Conservation (phyloP, 2,888 invertebrate genomes). For the Alentia gelatinosa region DNA sequence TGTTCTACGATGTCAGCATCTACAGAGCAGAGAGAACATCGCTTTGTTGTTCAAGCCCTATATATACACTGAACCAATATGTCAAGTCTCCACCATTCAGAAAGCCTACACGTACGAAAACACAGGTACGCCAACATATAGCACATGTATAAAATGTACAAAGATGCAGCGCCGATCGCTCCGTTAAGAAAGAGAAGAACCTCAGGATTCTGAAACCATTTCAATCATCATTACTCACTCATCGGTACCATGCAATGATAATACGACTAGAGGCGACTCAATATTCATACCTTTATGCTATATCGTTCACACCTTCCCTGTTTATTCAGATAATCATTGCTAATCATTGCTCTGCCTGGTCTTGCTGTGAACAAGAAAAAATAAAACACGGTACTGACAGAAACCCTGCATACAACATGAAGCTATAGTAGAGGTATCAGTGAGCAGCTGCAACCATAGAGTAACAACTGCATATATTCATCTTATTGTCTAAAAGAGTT, state of each 20-base stretch:
- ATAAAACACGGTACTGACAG: not conserved
- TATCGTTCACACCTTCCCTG: slow-evolving; percentile 2
- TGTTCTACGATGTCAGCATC: not conserved
- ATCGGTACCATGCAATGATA: slow-evolving; percentile 38
- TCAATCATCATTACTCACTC: slow-evolving; percentile 42
- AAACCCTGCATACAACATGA: slow-evolving; percentile 13
- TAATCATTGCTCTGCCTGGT: not conserved
- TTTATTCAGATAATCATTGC: not conserved
- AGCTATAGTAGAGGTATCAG: slow-evolving; percentile 9
- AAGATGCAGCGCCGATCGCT: slow-evolving; percentile 35
- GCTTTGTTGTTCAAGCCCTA: not conserved
- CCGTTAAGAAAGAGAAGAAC: slow-evolving; percentile 31
- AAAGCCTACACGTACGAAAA: slow-evolving; percentile 43
- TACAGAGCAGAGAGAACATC: not conserved
- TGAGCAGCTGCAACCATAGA: not conserved
- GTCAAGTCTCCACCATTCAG: slow-evolving; percentile 32
- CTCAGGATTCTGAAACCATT: slow-evolving; percentile 37
- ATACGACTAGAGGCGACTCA: slow-evolving; percentile 51
- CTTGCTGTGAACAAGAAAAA: not conserved
- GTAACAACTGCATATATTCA: not conserved
- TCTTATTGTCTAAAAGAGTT: not conserved
- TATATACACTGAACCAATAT: slow-evolving; percentile 8
- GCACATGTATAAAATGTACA: slow-evolving; percentile 47
- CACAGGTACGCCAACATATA: slow-evolving; percentile 40
- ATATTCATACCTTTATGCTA: slow-evolving; percentile 38